These are phyloP conservation scores for Cephalophus harveyi DNA, from an alignment of 2,113 vertebrate species.

Conservation along the genomic window DNA sequence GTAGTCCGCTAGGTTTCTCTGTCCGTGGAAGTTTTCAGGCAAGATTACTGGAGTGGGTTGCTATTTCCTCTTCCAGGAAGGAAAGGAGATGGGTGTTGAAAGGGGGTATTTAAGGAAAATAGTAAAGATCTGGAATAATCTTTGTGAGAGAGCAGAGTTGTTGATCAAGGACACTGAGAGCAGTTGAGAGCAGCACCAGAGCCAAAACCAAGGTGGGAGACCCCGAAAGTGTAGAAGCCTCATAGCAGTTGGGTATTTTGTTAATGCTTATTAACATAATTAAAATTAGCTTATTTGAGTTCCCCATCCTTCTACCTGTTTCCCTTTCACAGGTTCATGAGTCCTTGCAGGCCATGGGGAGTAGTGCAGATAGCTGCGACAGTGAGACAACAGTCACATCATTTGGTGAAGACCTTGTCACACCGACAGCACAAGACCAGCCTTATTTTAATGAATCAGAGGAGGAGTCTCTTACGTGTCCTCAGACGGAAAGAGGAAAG, in stretches of 20 bases:
- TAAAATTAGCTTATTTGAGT: background rate
- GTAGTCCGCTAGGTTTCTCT: background rate
- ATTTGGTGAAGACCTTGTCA: constrained; percentile 84
- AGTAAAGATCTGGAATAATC: background rate
- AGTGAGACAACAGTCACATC: constrained; percentile 95
- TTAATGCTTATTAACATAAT: background rate
- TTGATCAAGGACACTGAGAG: background rate
- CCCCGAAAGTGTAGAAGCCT: background rate
- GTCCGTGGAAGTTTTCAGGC: background rate
- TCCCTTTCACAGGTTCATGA: constrained; percentile 86
- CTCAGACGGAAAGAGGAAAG: constrained; percentile 46
- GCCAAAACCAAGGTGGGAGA: background rate
- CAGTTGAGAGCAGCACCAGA: background rate
- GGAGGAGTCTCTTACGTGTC: constrained; percentile 65
- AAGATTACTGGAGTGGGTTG: background rate
- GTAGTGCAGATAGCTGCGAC: constrained; percentile 96
- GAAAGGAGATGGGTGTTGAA: background rate
- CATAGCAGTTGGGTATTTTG: background rate
- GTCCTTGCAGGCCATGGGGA: constrained; percentile 86
- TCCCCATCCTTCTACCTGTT: background rate
- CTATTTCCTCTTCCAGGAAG: background rate
- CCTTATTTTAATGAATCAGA: constrained; percentile 82
- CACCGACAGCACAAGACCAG: constrained; percentile 80
- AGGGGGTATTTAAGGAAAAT: background rate
- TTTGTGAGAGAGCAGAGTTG: background rate